Percentiles rank a stretch among this genome's conserved stretches.
These are phyloP conservation scores for Hyposmocoma kahamanoa DNA, from an alignment of 1,140 invertebrate genomes.

Conservation along the genomic window DNA sequence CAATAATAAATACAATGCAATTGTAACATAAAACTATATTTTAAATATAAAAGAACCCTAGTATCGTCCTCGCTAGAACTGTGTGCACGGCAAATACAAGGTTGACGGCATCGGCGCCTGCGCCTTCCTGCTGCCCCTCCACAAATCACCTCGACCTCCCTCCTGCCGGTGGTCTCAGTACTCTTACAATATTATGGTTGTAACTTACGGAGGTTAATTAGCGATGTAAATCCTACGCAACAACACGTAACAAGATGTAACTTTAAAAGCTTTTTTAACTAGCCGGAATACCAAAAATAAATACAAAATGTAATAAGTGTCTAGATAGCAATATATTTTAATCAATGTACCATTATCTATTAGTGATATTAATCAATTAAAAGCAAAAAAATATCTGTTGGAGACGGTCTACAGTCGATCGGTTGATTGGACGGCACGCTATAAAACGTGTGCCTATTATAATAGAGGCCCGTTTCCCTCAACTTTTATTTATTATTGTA, in stretches of 20 bases:
- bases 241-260: no score
- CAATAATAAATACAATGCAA: no score
- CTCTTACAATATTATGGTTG: no score
- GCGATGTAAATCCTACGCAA: no score
- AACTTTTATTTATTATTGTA: constrained; percentile 57
- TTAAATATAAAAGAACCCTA: no score
- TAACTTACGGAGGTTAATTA: no score
- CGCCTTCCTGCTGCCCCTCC: not conserved
- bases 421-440: not conserved
- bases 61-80: not conserved
- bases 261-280: no score
- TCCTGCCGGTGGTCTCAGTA: no score
- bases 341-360: constrained; percentile 8
- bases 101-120: not conserved
- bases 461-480: constrained; percentile 40
- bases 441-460: not conserved
- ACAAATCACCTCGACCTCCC: no score
- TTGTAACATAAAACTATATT: no score
- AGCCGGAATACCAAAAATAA: no score
- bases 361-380: constrained; percentile 13
- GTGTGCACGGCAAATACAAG: not conserved
- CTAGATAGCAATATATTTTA: not conserved
- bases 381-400: constrained; percentile 13
- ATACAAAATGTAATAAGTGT: not conserved
- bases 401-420: not conserved